Evolutionary conservation across 1,140 invertebrate species (phyloP).

Genomic region (Elysia chlorotica): DNA sequence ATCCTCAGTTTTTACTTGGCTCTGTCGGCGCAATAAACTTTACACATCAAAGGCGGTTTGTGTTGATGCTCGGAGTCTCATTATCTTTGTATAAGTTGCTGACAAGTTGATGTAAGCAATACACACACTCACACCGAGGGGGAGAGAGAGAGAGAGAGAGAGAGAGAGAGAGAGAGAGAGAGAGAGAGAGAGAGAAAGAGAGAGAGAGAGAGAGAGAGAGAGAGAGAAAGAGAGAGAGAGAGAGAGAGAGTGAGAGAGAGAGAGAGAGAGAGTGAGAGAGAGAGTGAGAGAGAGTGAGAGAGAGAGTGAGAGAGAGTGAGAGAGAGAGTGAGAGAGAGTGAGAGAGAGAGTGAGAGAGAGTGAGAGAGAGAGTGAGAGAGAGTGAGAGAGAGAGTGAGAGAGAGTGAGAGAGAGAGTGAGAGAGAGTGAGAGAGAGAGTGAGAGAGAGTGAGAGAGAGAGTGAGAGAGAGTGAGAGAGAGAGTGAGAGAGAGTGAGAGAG

Average conservation of each 20-base stretch:
- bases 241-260: neutral
- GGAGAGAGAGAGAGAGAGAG: neutral
- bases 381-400: neutral
- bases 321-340: neutral
- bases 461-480: neutral
- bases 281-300: neutral
- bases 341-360: neutral
- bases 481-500: neutral
- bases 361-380: neutral
- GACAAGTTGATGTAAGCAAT: too few relatives aligned
- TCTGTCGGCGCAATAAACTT: too few relatives aligned
- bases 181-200: neutral
- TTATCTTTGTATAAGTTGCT: too few relatives aligned
- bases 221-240: neutral
- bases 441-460: neutral
- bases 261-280: neutral
- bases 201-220: neutral
- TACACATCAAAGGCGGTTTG: too few relatives aligned
- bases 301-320: neutral
- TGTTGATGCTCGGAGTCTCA: too few relatives aligned
- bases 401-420: neutral
- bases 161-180: neutral
- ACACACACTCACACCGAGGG: too few relatives aligned
- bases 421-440: conserved; percentile 2
- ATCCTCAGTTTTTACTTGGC: too few relatives aligned